These are phyloP conservation scores for Tokudaia muenninki DNA, from an alignment of 2,797 vertebrate species.

Conservation along the genomic window DNA sequence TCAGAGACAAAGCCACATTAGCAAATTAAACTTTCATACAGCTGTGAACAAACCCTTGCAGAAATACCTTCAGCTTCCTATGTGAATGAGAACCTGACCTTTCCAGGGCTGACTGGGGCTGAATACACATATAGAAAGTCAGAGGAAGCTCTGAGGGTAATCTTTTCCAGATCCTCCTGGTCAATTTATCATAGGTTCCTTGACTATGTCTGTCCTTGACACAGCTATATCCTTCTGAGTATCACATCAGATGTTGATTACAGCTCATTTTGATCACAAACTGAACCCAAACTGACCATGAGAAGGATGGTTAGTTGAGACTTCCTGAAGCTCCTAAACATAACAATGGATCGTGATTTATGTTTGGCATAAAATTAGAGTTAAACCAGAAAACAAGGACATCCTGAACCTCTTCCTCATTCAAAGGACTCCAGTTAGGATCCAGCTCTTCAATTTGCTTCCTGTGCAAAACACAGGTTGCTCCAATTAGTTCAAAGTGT, in stretches of 20 bases:
- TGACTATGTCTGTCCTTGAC: background rate
- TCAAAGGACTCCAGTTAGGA: background rate
- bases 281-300: background rate
- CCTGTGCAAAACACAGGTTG: background rate
- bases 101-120: no score
- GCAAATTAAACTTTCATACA: background rate
- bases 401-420: background rate
- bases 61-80: background rate
- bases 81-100: background rate
- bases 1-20: background rate
- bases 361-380: background rate
- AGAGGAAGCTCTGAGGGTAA: background rate
- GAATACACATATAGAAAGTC: background rate
- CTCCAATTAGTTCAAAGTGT: background rate
- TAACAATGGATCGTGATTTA: background rate
- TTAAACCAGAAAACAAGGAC: background rate
- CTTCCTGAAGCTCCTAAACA: background rate
- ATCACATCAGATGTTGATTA: no score
- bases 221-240: background rate
- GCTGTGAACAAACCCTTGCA: background rate
- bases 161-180: background rate
- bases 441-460: background rate
- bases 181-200: background rate
- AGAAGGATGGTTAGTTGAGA: no score
- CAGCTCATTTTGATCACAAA: background rate